phyloP scores from a whole-genome alignment of 1,140 invertebrate species.

The Sarcophaga peregrina region DNA sequence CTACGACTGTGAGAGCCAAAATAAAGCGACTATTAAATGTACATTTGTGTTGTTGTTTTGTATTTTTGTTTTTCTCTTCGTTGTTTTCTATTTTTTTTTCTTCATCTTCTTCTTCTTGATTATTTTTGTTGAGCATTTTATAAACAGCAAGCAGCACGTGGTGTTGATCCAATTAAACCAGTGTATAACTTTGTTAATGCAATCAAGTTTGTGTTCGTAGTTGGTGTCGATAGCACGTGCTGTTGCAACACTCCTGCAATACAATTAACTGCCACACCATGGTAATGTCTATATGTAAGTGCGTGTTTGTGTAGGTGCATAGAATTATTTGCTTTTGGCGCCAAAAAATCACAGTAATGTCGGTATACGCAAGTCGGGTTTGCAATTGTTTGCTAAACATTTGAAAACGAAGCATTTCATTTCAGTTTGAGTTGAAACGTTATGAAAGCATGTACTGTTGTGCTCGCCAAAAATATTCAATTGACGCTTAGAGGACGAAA shows the following conservation, averaged over 20 bases:
- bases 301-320: neutral
- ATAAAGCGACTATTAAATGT: neutral
- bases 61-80: neutral
- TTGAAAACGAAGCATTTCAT: neutral
- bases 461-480: neutral
- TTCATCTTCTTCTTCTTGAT: too few species aligned
- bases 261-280: neutral
- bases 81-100: neutral
- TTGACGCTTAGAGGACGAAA: too few species aligned
- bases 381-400: neutral
- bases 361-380: neutral
- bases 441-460: neutral
- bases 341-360: slow-evolving; percentile 3
- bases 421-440: slow-evolving; percentile 18
- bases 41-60: neutral
- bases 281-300: too few species aligned
- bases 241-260: neutral
- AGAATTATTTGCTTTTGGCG: neutral
- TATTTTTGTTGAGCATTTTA: neutral
- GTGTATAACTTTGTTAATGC: slow-evolving; percentile 22
- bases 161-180: slow-evolving; percentile 26
- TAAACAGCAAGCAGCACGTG: slow-evolving; percentile 12
- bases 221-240: slow-evolving; percentile 6
- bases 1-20: neutral
- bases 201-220: neutral